A percentile compares a stretch with the other conserved stretches of the same genome.
Conservation (phyloP, 2,888 invertebrate species). For the Nipponacmea schrenckii region DNA sequence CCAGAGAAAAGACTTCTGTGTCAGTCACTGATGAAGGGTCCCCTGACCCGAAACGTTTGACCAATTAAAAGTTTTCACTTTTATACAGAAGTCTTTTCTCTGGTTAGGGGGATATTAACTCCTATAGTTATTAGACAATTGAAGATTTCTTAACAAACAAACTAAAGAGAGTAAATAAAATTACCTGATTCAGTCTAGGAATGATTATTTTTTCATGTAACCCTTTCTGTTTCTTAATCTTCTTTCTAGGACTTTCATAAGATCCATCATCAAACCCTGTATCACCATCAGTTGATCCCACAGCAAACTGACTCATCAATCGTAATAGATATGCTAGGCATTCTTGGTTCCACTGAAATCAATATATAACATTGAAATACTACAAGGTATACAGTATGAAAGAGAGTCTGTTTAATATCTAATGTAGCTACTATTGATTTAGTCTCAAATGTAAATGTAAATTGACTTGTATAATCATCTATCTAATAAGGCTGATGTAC, state of each 20-base stretch:
- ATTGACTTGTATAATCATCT: too few relatives aligned
- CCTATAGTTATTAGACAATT: not conserved
- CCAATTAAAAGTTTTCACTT: too few relatives aligned
- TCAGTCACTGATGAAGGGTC: too few relatives aligned
- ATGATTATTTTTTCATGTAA: conserved; percentile 76
- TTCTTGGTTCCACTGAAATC: conserved; percentile 87
- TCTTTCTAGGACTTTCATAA: conserved; percentile 60
- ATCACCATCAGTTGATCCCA: conserved; percentile 68
- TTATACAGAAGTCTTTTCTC: too few relatives aligned
- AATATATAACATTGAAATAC: not conserved
- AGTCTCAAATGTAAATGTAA: too few relatives aligned
- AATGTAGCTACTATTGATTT: too few relatives aligned
- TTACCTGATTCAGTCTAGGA: conserved; percentile 79
- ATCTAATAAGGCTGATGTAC: too few relatives aligned
- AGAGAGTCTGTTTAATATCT: not conserved
- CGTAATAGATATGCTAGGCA: conserved; percentile 88
- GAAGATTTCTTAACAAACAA: conserved; percentile 16
- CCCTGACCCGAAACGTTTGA: too few relatives aligned
- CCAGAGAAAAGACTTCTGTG: too few relatives aligned
- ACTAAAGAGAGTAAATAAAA: conserved; percentile 15
- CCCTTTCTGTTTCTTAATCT: conserved; percentile 54
- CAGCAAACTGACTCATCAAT: conserved; percentile 86
- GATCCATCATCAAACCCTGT: conserved; percentile 57
- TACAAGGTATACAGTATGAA: not conserved
- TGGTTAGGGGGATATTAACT: not conserved